Percentiles rank a stretch among this genome's conserved stretches.
These are phyloP conservation scores for Apocheima hispidaria DNA, from an alignment of 2,888 invertebrate species.

Conservation along the genomic window DNA sequence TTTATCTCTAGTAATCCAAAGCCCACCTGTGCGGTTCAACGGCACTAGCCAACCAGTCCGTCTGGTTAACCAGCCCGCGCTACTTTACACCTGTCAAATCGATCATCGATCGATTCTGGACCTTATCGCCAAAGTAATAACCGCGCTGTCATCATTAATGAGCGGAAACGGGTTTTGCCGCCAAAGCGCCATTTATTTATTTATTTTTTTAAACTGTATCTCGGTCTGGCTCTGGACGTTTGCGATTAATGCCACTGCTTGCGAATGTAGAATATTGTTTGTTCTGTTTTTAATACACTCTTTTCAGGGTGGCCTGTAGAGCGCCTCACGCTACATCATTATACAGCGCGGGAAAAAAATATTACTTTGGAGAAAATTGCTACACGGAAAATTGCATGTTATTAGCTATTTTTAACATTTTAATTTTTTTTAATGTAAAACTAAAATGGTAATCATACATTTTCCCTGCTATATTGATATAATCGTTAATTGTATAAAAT, in stretches of 20 bases:
- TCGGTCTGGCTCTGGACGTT: conserved; percentile 67
- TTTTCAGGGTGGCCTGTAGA: conserved; percentile 63
- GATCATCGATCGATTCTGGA: conserved; percentile 64
- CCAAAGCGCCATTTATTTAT: conserved; percentile 74
- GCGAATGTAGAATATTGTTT: conserved; percentile 52
- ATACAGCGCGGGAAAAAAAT: conserved; percentile 6
- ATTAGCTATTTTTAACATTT: background rate
- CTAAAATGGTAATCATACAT: no score
- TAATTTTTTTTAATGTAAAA: background rate
- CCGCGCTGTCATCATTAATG: conserved; percentile 53
- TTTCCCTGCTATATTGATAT: no score
- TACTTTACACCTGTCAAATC: conserved; percentile 72
- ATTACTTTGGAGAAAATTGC: conserved; percentile 4
- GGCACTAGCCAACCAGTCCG: conserved; percentile 78
- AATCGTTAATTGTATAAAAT: no score
- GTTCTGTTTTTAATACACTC: conserved; percentile 50
- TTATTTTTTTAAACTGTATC: conserved; percentile 75
- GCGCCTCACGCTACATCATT: conserved; percentile 15
- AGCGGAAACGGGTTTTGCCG: conserved; percentile 63
- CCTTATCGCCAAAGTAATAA: conserved; percentile 62
- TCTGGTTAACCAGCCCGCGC: conserved; percentile 75
- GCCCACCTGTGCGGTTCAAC: conserved; percentile 82
- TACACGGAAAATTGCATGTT: background rate
- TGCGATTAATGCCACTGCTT: conserved; percentile 70
- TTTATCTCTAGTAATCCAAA: conserved; percentile 82